Conservation (phyloP, 2,797 vertebrate genomes). For the Pseudochirops corinnae region DNA sequence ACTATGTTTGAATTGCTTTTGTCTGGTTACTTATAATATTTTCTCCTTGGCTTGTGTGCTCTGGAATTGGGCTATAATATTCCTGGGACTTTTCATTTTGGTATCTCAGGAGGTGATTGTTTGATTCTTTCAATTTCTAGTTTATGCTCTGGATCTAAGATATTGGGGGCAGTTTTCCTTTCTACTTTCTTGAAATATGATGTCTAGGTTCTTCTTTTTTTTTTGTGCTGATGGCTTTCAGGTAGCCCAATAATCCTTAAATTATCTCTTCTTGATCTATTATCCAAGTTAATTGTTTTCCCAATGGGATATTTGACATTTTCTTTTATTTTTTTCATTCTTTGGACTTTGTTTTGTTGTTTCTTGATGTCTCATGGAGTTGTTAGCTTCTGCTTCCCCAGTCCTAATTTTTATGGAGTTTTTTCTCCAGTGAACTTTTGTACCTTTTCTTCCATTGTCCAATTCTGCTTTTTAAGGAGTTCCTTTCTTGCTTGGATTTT, state of each 20-base stretch:
- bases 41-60: neutral
- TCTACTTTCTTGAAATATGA: neutral
- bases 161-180: neutral
- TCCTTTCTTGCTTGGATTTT: neutral
- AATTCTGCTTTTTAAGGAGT: neutral
- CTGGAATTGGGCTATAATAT: neutral
- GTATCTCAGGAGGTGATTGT: neutral
- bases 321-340: neutral
- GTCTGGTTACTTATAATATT: neutral
- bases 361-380: neutral
- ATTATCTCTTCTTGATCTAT: neutral
- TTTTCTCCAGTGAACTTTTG: neutral
- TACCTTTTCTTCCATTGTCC: neutral
- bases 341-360: neutral
- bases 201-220: neutral
- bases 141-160: neutral
- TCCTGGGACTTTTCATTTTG: neutral
- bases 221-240: neutral
- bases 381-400: neutral
- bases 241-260: neutral
- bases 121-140: neutral
- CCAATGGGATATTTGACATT: neutral
- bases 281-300: neutral
- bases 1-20: neutral
- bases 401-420: neutral